Conservation (phyloP, 2,888 invertebrate species). For the Lepidochitona cinerea region DNA sequence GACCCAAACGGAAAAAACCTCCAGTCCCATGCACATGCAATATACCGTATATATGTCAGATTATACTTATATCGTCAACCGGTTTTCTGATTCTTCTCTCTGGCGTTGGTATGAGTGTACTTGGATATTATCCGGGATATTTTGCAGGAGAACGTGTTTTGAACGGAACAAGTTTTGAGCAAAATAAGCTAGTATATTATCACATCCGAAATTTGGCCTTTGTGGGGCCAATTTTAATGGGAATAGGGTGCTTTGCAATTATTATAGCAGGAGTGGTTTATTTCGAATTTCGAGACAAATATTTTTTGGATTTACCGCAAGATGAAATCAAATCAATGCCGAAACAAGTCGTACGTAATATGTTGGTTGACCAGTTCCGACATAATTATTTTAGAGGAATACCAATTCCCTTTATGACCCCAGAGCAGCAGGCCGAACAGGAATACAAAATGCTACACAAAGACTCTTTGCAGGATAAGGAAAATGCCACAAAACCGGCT, state of each 20-base stretch:
- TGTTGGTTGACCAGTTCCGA: slow-evolving; percentile 3
- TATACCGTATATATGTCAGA: slow-evolving; percentile 8
- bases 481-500: neutral
- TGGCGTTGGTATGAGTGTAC: neutral
- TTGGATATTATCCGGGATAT: slow-evolving; percentile 3
- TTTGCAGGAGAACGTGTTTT: neutral
- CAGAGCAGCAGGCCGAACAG: neutral
- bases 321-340: neutral
- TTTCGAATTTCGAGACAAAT: slow-evolving; percentile 10
- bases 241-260: neutral
- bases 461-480: neutral
- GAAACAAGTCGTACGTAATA: neutral
- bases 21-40: slow-evolving; percentile 1
- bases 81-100: neutral
- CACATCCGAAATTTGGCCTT: slow-evolving; percentile 4
- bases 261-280: neutral
- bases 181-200: neutral
- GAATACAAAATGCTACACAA: neutral
- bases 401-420: neutral
- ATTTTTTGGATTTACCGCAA: neutral
- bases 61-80: neutral
- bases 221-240: neutral
- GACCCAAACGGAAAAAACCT: neutral
- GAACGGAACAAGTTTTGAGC: neutral
- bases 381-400: slow-evolving; percentile 2